Base-by-base conservation (phyloP, 64 coral and sea anemone genomes). In the Catalaphyllia jardinei region DNA sequence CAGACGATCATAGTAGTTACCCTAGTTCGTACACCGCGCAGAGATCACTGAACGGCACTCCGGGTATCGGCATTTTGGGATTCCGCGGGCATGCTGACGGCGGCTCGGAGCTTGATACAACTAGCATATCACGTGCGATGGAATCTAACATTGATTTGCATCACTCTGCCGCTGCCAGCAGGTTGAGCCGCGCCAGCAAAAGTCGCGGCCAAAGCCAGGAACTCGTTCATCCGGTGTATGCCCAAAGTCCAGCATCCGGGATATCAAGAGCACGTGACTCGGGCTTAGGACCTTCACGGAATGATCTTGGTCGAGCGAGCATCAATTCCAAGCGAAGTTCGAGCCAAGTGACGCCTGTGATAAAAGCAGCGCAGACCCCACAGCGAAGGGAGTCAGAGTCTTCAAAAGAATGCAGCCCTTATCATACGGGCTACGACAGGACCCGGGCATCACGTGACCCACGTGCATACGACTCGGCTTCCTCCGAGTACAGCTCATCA, bases 401-500 rank as follows among this genome's bases (percentile, higher is more conserved):
- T 19, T 94, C 64, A 79, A 95, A 90, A 54, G 94, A 93, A 46
- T 84, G 73, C 25, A 92, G 22, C 18, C 87, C 91, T 15, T 99
- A 89, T 73, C 94, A 91, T 20, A 88, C 86, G 16, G 95, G 93
- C 64, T 55, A 92, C 38, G 87, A 95, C 59, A 86, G 78, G 35
- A 61, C 77, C 27, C 24, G 49, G 3, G 86, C 28, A 10, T 83
- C 92, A 79, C 94, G 97, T 25, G 93, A 89, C 16, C 86, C 94
- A 62, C 88, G 97, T 27, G 94, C 91, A 20, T 99, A 99, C 79
- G 97, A 99, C 62, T 99, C 97, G 35, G 95, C 97, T 20, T 99
- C 97, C 15, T 99, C 97, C 1, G 97, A 99, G 87, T 99, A 99
- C 65, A 99, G 97, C 59, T 99, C 97, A 29, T 99, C 97, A 93